Evolutionary conservation across 2,888 invertebrate genomes (phyloP).

Genomic region (Patella pellucida): DNA sequence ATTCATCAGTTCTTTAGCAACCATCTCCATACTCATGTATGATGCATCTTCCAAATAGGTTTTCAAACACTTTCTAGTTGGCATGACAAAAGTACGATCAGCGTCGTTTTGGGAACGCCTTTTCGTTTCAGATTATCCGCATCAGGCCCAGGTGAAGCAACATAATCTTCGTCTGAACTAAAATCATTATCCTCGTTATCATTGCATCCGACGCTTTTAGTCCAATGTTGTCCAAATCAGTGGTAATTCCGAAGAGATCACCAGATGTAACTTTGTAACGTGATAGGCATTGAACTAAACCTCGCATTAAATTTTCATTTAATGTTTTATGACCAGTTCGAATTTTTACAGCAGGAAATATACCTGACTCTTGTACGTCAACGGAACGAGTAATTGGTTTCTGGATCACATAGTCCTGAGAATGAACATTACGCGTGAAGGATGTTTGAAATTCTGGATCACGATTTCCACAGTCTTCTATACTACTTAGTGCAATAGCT

Average conservation of each 20-base stretch:
- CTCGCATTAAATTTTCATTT: background rate
- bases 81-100: no score
- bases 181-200: background rate
- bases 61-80: no score
- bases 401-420: background rate
- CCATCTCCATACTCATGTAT: no score
- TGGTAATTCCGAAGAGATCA: no score
- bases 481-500: background rate
- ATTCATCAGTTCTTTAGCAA: no score
- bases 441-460: background rate
- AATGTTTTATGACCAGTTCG: background rate
- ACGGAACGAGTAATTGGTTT: background rate
- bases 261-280: no score
- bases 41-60: no score
- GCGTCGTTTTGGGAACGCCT: no score
- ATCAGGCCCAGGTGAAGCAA: no score
- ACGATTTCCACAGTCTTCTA: background rate
- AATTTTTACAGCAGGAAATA: background rate
- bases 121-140: no score
- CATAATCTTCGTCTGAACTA: background rate
- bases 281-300: constrained; percentile 1
- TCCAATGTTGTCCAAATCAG: background rate
- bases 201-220: background rate
- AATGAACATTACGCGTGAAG: no score
- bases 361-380: no score